A percentile compares a stretch with the other conserved stretches of the same genome.
phyloP scores from a whole-genome alignment of 2,113 vertebrate species.

The Castor canadensis region DNA sequence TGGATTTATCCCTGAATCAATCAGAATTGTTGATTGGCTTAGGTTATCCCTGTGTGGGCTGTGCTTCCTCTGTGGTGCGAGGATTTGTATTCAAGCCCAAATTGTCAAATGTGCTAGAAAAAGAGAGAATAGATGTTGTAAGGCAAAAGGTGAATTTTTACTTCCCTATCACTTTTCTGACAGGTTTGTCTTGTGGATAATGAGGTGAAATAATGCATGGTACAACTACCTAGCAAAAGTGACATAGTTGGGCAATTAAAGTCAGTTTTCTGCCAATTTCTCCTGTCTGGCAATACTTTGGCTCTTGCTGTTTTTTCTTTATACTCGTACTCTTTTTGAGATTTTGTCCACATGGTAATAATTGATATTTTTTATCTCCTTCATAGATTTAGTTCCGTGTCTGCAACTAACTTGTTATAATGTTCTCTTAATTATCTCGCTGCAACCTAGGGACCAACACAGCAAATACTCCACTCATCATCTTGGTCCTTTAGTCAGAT shows the following conservation, averaged over 20 bases:
- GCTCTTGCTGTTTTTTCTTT: neutral
- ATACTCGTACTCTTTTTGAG: neutral
- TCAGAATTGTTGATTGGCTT: neutral
- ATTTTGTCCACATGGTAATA: neutral
- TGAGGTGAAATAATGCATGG: neutral
- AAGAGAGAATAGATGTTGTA: neutral
- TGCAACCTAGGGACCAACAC: neutral
- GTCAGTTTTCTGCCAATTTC: neutral
- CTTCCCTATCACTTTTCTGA: neutral
- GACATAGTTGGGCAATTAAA: rapidly evolving
- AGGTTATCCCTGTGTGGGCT: neutral
- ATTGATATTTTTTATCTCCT: neutral
- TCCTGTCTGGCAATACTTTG: neutral
- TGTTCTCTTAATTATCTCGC: neutral
- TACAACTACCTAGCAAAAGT: neutral
- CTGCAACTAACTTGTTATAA: neutral
- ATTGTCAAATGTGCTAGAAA: neutral
- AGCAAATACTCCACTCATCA: neutral
- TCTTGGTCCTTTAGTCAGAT: neutral
- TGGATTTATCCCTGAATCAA: neutral
- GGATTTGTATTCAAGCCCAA: neutral
- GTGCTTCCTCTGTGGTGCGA: neutral
- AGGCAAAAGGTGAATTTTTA: neutral
- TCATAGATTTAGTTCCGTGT: neutral
- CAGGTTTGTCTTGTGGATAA: neutral